These are phyloP conservation scores for Macroglossus sobrinus DNA, from an alignment of 2,113 vertebrate species.

Conservation along the genomic window DNA sequence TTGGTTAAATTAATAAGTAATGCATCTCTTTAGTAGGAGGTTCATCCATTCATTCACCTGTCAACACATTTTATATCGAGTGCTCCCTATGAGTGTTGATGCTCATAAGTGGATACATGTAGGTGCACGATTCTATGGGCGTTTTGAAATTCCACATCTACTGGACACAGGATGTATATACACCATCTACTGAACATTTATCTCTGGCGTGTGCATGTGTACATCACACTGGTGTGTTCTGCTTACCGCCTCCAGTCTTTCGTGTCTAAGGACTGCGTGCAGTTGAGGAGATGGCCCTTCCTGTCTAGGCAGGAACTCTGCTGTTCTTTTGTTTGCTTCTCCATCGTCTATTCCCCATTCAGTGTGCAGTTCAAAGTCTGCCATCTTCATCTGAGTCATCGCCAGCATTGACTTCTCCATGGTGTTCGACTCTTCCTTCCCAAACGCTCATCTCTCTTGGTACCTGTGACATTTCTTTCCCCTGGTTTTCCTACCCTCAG, in stretches of 20 bases:
- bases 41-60: neutral
- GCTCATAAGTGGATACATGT: neutral
- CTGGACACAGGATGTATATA: neutral
- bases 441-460: neutral
- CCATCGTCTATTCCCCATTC: too few relatives aligned
- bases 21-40: neutral
- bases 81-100: neutral
- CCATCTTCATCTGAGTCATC: neutral
- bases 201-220: neutral
- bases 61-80: neutral
- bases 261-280: neutral
- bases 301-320: neutral
- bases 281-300: neutral
- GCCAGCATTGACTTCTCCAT: neutral
- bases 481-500: neutral
- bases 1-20: neutral
- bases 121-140: neutral
- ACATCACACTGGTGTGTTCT: neutral
- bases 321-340: neutral
- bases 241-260: neutral
- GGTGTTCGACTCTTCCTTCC: neutral
- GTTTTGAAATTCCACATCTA: constrained; percentile 1
- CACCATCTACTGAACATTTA: neutral
- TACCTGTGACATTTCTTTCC: neutral
- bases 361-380: neutral